Percentiles rank a stretch among this genome's conserved stretches.
Conservation (phyloP, 2,888 invertebrate genomes). For the Lymantria dispar region DNA sequence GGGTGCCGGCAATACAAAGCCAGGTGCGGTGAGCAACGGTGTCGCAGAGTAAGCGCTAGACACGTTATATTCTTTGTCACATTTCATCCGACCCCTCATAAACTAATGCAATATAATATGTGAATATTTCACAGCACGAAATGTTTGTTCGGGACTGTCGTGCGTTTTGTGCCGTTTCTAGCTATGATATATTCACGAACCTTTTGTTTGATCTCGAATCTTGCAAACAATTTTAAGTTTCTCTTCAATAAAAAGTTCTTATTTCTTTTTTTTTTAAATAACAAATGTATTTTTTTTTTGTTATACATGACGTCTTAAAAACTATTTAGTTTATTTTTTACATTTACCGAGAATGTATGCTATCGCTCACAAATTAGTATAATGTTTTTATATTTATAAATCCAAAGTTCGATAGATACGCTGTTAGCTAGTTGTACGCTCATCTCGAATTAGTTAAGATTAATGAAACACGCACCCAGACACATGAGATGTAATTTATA, state of each 20-base stretch:
- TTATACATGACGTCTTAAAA: constrained; percentile 42
- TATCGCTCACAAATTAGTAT: constrained; percentile 53
- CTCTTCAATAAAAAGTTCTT: constrained; percentile 38
- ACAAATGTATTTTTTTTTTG: constrained; percentile 57
- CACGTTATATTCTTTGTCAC: constrained; percentile 16
- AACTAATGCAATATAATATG: constrained; percentile 60
- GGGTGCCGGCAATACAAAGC: constrained; percentile 34
- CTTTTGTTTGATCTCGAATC: constrained; percentile 68
- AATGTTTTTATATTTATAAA: constrained; percentile 22
- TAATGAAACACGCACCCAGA: constrained; percentile 22
- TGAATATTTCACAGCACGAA: constrained; percentile 74
- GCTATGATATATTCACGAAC: constrained; percentile 70
- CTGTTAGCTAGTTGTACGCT: constrained; percentile 12
- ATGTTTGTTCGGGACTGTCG: constrained; percentile 56
- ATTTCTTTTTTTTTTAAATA: constrained; percentile 46
- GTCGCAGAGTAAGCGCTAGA: constrained; percentile 50
- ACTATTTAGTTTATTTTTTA: constrained; percentile 46
- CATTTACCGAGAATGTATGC: constrained; percentile 31
- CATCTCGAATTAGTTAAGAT: constrained; percentile 26
- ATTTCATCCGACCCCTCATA: constrained; percentile 18
- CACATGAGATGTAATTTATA: constrained; percentile 24
- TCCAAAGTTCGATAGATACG: constrained; percentile 5
- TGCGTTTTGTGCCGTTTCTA: constrained; percentile 45
- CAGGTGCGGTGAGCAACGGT: constrained; percentile 57
- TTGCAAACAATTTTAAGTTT: constrained; percentile 52